A percentile compares a stretch with the other conserved stretches of the same genome.
Conservation (phyloP, 2,113 vertebrate genomes). For the Vulpes vulpes region DNA sequence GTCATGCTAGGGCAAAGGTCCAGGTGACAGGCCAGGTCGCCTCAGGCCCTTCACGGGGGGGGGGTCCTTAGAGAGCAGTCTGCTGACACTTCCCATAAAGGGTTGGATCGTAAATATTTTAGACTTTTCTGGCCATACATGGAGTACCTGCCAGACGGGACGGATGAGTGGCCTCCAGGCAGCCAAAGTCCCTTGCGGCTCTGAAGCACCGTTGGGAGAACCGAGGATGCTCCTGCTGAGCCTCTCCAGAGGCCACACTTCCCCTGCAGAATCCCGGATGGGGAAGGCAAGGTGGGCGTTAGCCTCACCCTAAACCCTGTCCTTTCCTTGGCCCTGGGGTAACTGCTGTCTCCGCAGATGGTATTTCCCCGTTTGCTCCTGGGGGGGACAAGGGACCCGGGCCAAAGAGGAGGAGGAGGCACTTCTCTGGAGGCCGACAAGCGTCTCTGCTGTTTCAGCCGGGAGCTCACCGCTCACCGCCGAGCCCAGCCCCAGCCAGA, state of each 20-base stretch:
- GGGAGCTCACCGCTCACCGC: neutral
- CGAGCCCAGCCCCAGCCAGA: neutral
- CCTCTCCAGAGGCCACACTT: neutral
- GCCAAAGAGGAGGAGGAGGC: neutral
- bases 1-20: neutral
- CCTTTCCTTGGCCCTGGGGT: neutral
- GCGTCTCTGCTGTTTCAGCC: neutral
- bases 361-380: neutral
- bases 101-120: neutral
- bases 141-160: no score
- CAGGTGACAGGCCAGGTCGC: neutral
- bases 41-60: neutral
- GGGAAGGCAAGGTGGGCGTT: neutral
- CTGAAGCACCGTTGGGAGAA: neutral
- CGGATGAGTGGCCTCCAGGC: no score
- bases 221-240: no score
- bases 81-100: neutral
- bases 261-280: neutral
- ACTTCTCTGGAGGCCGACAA: neutral
- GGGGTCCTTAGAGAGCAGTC: neutral
- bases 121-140: neutral
- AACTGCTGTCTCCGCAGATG: neutral
- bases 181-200: neutral
- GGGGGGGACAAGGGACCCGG: neutral
- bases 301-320: neutral